phyloP scores from a whole-genome alignment of 2,797 vertebrate genomes.

The Erpetoichthys calabaricus region DNA sequence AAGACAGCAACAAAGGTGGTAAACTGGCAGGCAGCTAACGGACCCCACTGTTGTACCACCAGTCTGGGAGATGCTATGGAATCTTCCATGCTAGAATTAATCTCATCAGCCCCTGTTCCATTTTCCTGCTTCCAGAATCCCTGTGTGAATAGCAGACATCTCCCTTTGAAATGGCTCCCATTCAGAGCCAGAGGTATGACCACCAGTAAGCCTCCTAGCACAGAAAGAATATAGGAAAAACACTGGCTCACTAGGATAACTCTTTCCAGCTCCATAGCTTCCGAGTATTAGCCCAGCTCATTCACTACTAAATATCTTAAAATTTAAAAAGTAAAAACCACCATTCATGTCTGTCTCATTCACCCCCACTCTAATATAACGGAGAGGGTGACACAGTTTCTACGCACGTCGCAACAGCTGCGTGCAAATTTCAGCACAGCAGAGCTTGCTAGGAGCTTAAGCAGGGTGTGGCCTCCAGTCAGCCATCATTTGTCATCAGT shows the following conservation, averaged over 20 bases:
- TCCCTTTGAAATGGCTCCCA: slow-evolving; percentile 59
- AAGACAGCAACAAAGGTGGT: slow-evolving; percentile 60
- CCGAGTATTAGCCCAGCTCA: neutral
- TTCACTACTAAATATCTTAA: neutral
- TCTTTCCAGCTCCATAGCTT: slow-evolving; percentile 50
- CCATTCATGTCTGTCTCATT: too few relatives aligned
- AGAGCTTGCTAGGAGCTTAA: too few relatives aligned
- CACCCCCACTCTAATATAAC: too few relatives aligned
- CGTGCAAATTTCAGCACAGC: too few relatives aligned
- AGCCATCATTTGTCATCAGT: too few relatives aligned
- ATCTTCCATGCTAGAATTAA: slow-evolving; percentile 9
- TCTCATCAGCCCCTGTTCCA: slow-evolving; percentile 13
- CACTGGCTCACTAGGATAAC: slow-evolving; percentile 54
- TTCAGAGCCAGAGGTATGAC: slow-evolving; percentile 59
- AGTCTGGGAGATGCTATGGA: slow-evolving; percentile 29
- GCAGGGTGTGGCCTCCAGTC: too few relatives aligned
- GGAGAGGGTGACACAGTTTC: too few relatives aligned
- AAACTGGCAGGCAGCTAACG: slow-evolving; percentile 54
- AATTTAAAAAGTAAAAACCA: too few relatives aligned
- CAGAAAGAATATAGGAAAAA: slow-evolving; percentile 44
- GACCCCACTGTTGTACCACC: slow-evolving; percentile 56
- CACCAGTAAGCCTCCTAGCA: slow-evolving; percentile 45
- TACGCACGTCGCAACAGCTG: too few relatives aligned
- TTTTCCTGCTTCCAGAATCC: slow-evolving; percentile 52
- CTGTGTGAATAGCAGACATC: slow-evolving; percentile 53